Evolutionary conservation across 2,888 invertebrate genomes (phyloP).

Genomic region (Amiota communis): DNA sequence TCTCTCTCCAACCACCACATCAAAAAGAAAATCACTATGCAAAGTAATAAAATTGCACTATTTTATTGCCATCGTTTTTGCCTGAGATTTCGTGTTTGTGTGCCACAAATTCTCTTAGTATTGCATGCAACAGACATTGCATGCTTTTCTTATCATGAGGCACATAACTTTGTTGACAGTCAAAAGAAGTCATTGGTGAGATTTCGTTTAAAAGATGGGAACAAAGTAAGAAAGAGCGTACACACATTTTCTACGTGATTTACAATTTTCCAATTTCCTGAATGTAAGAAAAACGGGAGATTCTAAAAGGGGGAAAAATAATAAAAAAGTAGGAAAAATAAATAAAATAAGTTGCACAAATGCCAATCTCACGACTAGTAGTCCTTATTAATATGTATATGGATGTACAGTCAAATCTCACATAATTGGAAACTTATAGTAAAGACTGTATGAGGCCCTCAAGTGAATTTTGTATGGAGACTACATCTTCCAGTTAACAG

Average conservation of each 20-base stretch:
- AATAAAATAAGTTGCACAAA: constrained; percentile 48
- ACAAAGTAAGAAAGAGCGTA: neutral
- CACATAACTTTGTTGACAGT: constrained; percentile 16
- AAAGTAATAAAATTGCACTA: constrained; percentile 9
- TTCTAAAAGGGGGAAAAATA: too few relatives aligned
- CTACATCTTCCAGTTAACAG: too few relatives aligned
- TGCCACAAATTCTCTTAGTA: too few relatives aligned
- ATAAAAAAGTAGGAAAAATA: too few relatives aligned
- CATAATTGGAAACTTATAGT: too few relatives aligned
- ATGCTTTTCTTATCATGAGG: constrained; percentile 6
- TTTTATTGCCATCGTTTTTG: constrained; percentile 16
- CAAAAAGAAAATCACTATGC: neutral
- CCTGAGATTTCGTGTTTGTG: neutral
- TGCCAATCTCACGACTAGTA: neutral
- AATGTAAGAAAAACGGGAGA: constrained; percentile 29
- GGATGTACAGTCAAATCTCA: too few relatives aligned
- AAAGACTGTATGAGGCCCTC: too few relatives aligned
- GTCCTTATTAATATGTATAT: neutral
- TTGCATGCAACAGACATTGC: too few relatives aligned
- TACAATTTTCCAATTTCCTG: constrained; percentile 63
- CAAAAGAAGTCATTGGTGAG: neutral
- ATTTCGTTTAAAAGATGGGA: too few relatives aligned
- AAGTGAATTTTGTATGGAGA: too few relatives aligned
- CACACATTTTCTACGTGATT: constrained; percentile 58
- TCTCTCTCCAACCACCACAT: too few relatives aligned